Conservation (phyloP, 2,888 invertebrate species). For the Scaptomyza caliginosa region DNA sequence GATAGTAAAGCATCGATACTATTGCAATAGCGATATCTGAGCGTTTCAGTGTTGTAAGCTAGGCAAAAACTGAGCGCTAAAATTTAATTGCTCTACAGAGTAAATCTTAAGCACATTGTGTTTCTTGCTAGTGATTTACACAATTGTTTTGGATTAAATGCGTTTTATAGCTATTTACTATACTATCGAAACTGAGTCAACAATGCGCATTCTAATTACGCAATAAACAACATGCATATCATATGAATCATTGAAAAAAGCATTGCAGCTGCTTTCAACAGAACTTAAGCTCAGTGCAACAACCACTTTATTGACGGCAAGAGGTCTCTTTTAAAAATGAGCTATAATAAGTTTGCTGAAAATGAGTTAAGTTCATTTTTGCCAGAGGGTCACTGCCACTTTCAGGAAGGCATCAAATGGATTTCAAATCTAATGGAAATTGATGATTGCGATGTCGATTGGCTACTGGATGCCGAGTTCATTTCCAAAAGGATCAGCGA, state of each 20-base stretch:
- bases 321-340: slow-evolving; percentile 16
- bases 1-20: slow-evolving; percentile 32
- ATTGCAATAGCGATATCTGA: slow-evolving; percentile 1
- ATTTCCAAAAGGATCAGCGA: slow-evolving; percentile 46
- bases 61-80: slow-evolving; percentile 20
- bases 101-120: no score
- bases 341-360: slow-evolving; percentile 22
- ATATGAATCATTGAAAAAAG: slow-evolving; percentile 2
- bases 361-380: slow-evolving; percentile 1
- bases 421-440: slow-evolving; percentile 54
- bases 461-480: slow-evolving; percentile 49
- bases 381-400: slow-evolving; percentile 40
- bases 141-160: neutral
- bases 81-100: neutral
- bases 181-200: slow-evolving; percentile 11
- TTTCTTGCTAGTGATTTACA: neutral
- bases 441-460: slow-evolving; percentile 43
- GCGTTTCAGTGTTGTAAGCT: slow-evolving; percentile 28
- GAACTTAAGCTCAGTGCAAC: slow-evolving; percentile 28
- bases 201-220: neutral
- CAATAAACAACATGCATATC: slow-evolving; percentile 7
- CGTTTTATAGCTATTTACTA: neutral
- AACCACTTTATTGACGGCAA: neutral
- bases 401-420: slow-evolving; percentile 60
- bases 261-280: neutral